phyloP scores from a whole-genome alignment of 2,888 invertebrate species.

The Piscicola geometra region DNA sequence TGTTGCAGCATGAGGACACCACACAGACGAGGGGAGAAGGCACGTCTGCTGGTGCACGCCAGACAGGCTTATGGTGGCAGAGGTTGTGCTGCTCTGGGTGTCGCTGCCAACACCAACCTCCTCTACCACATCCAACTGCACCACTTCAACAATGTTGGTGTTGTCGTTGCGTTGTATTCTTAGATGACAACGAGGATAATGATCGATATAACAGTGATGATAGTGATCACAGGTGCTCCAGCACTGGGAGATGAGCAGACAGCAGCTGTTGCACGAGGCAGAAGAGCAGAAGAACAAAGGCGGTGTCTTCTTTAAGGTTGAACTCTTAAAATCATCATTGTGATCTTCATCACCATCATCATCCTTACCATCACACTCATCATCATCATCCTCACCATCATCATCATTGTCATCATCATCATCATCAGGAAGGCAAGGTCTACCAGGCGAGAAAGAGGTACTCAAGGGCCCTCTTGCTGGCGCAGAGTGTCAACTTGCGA shows the following conservation, averaged over 20 bases:
- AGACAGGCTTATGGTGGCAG: conserved; percentile 25
- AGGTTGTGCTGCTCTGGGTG: conserved; percentile 11
- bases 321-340: neutral
- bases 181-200: no score
- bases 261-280: conserved; percentile 28
- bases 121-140: conserved; percentile 21
- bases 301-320: conserved; percentile 32
- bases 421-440: neutral
- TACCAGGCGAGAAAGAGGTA: conserved; percentile 19
- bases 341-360: no score
- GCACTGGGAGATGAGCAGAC: conserved; percentile 35
- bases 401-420: no score
- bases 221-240: conserved; percentile 31
- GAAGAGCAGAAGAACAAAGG: conserved; percentile 20
- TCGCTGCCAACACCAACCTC: conserved; percentile 29
- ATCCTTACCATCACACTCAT: neutral
- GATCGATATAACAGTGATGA: no score
- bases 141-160: conserved; percentile 28
- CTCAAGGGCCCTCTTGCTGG: conserved; percentile 10
- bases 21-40: conserved; percentile 31
- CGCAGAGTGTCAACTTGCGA: conserved; percentile 8
- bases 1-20: conserved; percentile 11
- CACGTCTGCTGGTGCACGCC: conserved; percentile 20
- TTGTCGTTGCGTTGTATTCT: no score
- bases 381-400: no score